Percentiles rank a stretch among this genome's conserved stretches.
These are phyloP conservation scores for Drosophila diplacantha DNA, from an alignment of 2,888 invertebrate species.

Conservation along the genomic window DNA sequence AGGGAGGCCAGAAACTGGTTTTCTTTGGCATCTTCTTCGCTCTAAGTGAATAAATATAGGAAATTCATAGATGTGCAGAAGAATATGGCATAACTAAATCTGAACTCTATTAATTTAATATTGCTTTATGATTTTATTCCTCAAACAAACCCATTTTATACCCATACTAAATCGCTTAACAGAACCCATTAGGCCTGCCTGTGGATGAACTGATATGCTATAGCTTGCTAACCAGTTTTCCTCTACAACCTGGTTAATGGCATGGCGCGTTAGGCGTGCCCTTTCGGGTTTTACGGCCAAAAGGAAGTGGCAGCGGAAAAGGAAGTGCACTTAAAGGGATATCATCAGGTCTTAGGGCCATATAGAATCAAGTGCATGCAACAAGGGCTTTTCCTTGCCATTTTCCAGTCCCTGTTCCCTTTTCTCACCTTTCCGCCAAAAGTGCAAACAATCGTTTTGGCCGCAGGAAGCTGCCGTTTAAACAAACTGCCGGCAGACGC, in stretches of 20 bases:
- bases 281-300: conserved; percentile 22
- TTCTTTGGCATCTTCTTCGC: not conserved
- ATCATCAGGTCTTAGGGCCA: conserved; percentile 4
- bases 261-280: conserved; percentile 18
- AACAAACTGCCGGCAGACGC: conserved; percentile 61
- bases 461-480: conserved; percentile 67
- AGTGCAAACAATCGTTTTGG: conserved; percentile 65
- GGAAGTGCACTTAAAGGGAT: conserved; percentile 56
- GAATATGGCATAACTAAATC: not conserved
- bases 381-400: conserved; percentile 15
- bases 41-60: conserved; percentile 10
- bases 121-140: not conserved
- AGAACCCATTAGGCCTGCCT: not conserved
- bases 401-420: not conserved
- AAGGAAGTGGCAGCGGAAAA: conserved; percentile 52
- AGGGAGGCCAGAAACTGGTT: conserved; percentile 23
- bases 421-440: conserved; percentile 42
- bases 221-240: conserved; percentile 25
- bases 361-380: conserved; percentile 30
- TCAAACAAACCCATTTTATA: not conserved
- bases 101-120: not conserved
- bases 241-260: conserved; percentile 21
- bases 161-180: not conserved
- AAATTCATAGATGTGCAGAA: not conserved
- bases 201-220: too few species aligned